Conservation (phyloP, 2,113 vertebrate species). For the Corythaixoides concolor region DNA sequence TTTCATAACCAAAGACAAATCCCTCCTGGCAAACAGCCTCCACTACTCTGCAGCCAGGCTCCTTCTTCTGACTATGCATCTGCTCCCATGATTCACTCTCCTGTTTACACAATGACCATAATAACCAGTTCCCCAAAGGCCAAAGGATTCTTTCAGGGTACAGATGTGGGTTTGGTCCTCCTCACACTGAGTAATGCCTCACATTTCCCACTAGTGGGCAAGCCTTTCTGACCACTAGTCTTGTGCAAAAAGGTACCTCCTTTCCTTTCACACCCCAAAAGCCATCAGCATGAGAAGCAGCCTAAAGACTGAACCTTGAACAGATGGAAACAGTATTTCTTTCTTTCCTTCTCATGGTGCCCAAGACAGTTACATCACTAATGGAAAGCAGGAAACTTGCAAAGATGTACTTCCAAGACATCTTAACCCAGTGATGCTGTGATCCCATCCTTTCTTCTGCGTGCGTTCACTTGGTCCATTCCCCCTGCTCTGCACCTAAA, state of each 20-base stretch:
- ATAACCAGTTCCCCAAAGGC: neutral
- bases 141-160: neutral
- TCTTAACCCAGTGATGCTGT: neutral
- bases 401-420: neutral
- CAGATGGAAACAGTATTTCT: neutral
- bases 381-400: neutral
- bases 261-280: neutral
- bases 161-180: neutral
- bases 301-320: neutral
- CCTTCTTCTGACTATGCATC: neutral
- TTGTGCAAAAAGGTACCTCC: neutral
- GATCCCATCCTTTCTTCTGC: neutral
- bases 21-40: neutral
- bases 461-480: neutral
- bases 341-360: neutral
- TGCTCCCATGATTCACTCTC: neutral
- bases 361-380: neutral
- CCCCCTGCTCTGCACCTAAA: neutral
- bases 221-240: neutral
- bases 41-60: neutral
- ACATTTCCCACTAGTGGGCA: neutral
- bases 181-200: fast-evolving
- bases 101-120: neutral
- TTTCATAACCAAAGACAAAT: neutral
- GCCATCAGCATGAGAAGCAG: neutral